These are phyloP conservation scores for Cichlasoma orientale DNA, from an alignment of 2,797 vertebrate genomes.

Conservation along the genomic window DNA sequence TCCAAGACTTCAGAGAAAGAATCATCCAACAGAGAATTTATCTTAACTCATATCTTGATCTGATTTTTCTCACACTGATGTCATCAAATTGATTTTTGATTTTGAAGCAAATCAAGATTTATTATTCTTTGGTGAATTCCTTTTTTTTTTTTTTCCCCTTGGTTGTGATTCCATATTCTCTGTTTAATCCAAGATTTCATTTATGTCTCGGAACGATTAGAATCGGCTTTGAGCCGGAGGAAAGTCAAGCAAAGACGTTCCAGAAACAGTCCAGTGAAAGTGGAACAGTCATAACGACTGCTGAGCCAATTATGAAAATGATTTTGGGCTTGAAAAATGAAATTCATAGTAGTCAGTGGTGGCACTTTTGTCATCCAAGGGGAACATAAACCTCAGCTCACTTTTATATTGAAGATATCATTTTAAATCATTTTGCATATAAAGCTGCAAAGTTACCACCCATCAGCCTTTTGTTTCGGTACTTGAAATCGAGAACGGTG, in stretches of 20 bases:
- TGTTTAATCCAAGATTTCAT: neutral
- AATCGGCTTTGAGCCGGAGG: slow-evolving; percentile 7
- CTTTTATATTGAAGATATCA: neutral
- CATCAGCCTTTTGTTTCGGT: neutral
- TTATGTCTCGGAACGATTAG: neutral
- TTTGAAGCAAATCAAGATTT: neutral
- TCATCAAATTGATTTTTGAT: neutral
- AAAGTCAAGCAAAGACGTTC: neutral
- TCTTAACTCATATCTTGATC: neutral
- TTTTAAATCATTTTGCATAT: neutral
- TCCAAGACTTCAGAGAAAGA: neutral
- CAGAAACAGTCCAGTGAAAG: neutral
- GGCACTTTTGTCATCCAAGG: neutral
- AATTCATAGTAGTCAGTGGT: neutral
- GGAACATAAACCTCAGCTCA: neutral
- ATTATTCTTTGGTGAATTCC: neutral
- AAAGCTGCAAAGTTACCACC: neutral
- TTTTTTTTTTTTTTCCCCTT: rapidly evolving
- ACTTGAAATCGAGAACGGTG: neutral
- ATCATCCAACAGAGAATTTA: neutral
- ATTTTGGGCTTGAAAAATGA: neutral
- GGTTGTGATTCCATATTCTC: neutral
- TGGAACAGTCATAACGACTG: neutral
- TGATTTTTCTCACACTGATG: neutral
- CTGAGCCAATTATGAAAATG: neutral